Evolutionary conservation across 2,888 invertebrate species (phyloP).

Genomic region (Dastarcus helophoroides): DNA sequence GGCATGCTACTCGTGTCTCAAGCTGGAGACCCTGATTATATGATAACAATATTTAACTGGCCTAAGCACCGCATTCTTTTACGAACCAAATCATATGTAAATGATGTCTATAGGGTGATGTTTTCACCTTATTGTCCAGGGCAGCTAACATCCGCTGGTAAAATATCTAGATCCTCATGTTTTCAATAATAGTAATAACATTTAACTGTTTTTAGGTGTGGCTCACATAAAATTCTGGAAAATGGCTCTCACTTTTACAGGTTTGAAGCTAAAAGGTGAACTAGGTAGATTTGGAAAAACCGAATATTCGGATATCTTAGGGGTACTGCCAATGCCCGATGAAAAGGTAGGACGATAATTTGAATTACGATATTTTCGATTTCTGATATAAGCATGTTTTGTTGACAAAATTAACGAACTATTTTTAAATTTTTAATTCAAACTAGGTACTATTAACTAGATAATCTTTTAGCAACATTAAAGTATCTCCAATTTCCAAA

Average conservation of each 20-base stretch:
- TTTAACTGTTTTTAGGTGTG: conserved; percentile 44
- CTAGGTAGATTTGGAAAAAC: conserved; percentile 88
- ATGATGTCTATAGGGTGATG: conserved; percentile 65
- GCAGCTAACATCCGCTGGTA: conserved; percentile 67
- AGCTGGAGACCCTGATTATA: conserved; percentile 77
- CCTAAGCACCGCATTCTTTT: conserved; percentile 60
- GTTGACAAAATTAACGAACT: no score
- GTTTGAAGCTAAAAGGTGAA: conserved; percentile 77
- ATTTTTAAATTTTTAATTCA: no score
- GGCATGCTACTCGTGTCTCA: conserved; percentile 72
- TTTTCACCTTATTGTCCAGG: conserved; percentile 75
- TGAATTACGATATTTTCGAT: no score
- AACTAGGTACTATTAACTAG: no score
- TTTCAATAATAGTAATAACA: no score
- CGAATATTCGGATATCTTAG: conserved; percentile 79
- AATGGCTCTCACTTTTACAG: conserved; percentile 84
- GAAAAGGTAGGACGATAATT: conserved; percentile 64
- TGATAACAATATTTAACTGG: conserved; percentile 87
- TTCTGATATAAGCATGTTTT: no score
- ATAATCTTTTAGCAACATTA: no score
- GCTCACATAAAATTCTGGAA: conserved; percentile 88
- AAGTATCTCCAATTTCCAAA: no score
- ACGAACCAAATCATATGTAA: conserved; percentile 71
- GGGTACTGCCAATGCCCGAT: conserved; percentile 75
- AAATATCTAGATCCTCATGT: no score